Evolutionary conservation across 2,888 invertebrate genomes (phyloP).

Genomic region (Odiellus spinosus): DNA sequence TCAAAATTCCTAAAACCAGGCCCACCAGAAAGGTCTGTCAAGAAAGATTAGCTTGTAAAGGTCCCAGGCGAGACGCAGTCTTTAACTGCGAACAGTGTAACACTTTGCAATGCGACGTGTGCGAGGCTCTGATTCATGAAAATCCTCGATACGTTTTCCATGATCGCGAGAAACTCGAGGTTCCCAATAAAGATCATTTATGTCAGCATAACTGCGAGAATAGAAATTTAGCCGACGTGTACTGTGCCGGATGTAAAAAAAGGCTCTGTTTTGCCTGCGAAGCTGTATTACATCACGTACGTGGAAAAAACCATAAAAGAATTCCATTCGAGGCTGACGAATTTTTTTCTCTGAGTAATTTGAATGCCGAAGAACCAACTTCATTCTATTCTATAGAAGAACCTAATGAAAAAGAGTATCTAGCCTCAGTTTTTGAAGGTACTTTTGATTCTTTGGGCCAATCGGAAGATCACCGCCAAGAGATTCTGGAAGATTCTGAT

Average conservation of each 20-base stretch:
- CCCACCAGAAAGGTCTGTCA: constrained; percentile 16
- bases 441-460: constrained; percentile 1
- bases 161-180: constrained; percentile 23
- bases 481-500: background rate
- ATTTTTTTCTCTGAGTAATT: constrained; percentile 13
- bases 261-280: constrained; percentile 28
- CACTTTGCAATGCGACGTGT: constrained; percentile 28
- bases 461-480: no score
- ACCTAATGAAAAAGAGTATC: constrained; percentile 5
- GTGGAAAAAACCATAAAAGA: constrained; percentile 19
- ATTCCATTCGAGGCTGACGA: constrained; percentile 20
- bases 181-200: constrained; percentile 23
- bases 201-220: constrained; percentile 27
- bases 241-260: constrained; percentile 26
- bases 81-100: constrained; percentile 28
- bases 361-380: constrained; percentile 13
- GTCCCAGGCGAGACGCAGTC: constrained; percentile 23
- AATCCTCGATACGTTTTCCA: constrained; percentile 25
- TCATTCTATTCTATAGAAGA: constrained; percentile 15
- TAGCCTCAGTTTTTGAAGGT: constrained; percentile 2
- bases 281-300: constrained; percentile 21
- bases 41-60: constrained; percentile 18
- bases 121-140: constrained; percentile 27
- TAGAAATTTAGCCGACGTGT: constrained; percentile 28
- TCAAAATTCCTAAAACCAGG: constrained; percentile 6